Conservation (phyloP, 1,140 invertebrate species). For the Latrodectus geometricus region DNA sequence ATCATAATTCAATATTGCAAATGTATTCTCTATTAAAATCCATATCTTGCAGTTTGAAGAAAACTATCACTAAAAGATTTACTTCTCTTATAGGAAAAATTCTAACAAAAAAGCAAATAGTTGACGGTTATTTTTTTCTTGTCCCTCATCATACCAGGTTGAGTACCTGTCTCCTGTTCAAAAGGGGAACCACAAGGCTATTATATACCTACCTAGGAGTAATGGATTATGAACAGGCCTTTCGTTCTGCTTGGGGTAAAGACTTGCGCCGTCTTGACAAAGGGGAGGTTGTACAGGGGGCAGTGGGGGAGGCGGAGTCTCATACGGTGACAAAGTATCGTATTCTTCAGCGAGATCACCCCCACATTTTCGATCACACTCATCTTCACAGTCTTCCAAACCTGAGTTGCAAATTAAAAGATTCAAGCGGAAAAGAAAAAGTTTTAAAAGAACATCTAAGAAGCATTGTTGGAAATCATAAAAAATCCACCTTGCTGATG, state of each 20-base stretch:
- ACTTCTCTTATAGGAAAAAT: too few species aligned
- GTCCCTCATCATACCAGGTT: too few species aligned
- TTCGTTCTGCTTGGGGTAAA: constrained; percentile 57
- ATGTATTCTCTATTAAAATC: too few species aligned
- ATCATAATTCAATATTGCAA: too few species aligned
- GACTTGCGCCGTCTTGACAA: constrained; percentile 39
- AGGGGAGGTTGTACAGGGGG: constrained; percentile 52
- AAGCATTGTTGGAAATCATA: too few species aligned
- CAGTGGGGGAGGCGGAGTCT: constrained; percentile 51
- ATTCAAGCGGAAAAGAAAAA: too few species aligned
- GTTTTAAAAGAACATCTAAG: too few species aligned
- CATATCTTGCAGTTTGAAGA: too few species aligned
- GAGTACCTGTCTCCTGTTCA: background rate
- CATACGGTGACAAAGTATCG: constrained; percentile 50
- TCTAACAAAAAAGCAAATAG: too few species aligned
- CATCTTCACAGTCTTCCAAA: constrained; percentile 57
- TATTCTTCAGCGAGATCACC: constrained; percentile 51
- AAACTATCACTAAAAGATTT: too few species aligned
- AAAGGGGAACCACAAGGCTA: background rate
- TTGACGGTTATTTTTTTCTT: too few species aligned
- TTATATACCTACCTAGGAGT: constrained; percentile 47
- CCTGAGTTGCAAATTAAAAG: constrained; percentile 50
- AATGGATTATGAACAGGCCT: constrained; percentile 56
- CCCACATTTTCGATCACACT: constrained; percentile 51
- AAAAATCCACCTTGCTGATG: too few species aligned